These are phyloP conservation scores for Hypsibius dujardini DNA, from an alignment of 1,140 invertebrate species.

Conservation along the genomic window DNA sequence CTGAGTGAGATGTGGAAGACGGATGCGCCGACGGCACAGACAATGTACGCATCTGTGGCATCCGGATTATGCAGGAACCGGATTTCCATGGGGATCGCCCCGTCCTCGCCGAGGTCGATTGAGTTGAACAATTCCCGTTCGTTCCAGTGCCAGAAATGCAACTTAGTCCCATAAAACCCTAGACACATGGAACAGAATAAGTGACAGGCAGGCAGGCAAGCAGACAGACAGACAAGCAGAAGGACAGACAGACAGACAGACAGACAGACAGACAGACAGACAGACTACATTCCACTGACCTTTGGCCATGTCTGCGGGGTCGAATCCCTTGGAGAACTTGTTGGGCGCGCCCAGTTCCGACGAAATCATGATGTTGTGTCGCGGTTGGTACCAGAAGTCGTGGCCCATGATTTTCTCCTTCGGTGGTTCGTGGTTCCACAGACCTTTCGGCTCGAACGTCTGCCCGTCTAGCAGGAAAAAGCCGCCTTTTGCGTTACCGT, in stretches of 20 bases:
- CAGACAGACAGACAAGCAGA: too few species aligned
- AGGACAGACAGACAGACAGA: too few species aligned
- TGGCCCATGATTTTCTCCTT: slow-evolving; percentile 34
- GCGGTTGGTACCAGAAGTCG: slow-evolving; percentile 87
- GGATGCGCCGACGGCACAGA: slow-evolving; percentile 54
- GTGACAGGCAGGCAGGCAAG: too few species aligned
- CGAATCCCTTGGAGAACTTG: slow-evolving; percentile 58
- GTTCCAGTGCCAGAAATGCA: slow-evolving; percentile 82
- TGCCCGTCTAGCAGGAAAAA: slow-evolving; percentile 73
- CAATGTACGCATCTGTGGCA: slow-evolving; percentile 58
- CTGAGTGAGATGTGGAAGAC: slow-evolving; percentile 45
- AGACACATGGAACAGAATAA: too few species aligned
- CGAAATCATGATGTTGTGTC: slow-evolving; percentile 70
- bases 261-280: too few species aligned
- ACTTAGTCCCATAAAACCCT: slow-evolving; percentile 56
- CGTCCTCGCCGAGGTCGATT: slow-evolving; percentile 63
- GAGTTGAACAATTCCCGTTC: slow-evolving; percentile 56
- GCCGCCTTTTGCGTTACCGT: slow-evolving; percentile 46
- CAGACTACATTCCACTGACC: slow-evolving; percentile 29
- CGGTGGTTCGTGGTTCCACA: slow-evolving; percentile 35
- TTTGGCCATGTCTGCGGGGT: slow-evolving; percentile 39
- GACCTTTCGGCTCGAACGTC: slow-evolving; percentile 49
- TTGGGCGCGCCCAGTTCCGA: slow-evolving; percentile 79
- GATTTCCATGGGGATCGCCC: slow-evolving; percentile 71
- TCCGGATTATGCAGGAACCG: slow-evolving; percentile 82